A percentile compares a stretch with the other conserved stretches of the same genome.
phyloP scores from a whole-genome alignment of 2,888 invertebrate species.

The Drosophila fulvimacula region DNA sequence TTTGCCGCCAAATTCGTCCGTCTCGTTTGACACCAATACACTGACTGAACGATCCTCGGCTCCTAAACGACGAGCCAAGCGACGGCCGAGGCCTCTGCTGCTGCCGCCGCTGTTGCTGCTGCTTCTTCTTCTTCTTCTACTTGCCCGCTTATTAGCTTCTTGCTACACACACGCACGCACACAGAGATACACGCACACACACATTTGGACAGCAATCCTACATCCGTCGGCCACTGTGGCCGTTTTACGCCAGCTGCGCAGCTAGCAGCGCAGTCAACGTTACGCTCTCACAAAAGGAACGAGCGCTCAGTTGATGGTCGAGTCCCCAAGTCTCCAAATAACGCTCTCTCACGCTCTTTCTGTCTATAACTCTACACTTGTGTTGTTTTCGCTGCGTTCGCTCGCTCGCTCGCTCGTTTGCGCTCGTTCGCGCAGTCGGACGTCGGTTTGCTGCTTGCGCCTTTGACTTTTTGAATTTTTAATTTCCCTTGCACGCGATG shows the following conservation, averaged over 20 bases:
- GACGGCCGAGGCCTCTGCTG: constrained; percentile 60
- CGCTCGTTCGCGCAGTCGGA: constrained; percentile 21
- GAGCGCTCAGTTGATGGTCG: constrained; percentile 52
- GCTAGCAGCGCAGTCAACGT: constrained; percentile 44
- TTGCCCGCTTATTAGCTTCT: constrained; percentile 62
- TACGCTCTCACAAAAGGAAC: constrained; percentile 69
- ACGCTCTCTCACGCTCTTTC: constrained; percentile 29
- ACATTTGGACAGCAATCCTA: constrained; percentile 64
- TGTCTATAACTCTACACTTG: constrained; percentile 47
- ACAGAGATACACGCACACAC: constrained; percentile 10
- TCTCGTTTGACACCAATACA: constrained; percentile 78
- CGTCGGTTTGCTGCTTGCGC: constrained; percentile 67
- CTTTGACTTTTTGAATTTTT: constrained; percentile 80
- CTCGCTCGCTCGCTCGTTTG: constrained; percentile 24
- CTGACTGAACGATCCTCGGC: constrained; percentile 80
- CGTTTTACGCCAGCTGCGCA: constrained; percentile 33
- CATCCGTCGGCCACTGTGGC: constrained; percentile 68
- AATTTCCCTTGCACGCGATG: constrained; percentile 76
- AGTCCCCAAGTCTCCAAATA: constrained; percentile 70
- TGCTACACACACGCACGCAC: constrained; percentile 35
- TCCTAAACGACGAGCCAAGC: constrained; percentile 66
- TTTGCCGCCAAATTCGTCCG: constrained; percentile 77
- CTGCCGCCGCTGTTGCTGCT: constrained; percentile 32
- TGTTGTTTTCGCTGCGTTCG: constrained; percentile 19
- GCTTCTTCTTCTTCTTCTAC: constrained; percentile 52